A percentile compares a stretch with the other conserved stretches of the same genome.
Evolutionary conservation across 2,888 invertebrate genomes (phyloP).

Genomic region (Catocala nupta): DNA sequence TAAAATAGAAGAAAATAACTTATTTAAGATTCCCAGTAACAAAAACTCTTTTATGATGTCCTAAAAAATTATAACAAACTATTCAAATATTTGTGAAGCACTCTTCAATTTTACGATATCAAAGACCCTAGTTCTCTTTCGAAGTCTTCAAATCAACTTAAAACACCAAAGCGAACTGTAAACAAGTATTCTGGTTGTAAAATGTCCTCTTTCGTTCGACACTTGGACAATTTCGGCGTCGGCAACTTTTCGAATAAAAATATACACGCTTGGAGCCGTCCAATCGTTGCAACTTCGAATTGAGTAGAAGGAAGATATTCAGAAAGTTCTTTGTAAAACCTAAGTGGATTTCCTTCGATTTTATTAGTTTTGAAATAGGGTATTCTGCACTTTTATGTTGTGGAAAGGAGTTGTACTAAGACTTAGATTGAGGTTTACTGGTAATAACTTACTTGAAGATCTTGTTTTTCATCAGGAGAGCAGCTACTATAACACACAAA

Average conservation of each 20-base stretch:
- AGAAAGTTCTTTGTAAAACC: constrained; percentile 42
- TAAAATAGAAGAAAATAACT: too few species aligned
- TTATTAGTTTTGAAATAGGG: constrained; percentile 34
- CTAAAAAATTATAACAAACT: too few species aligned
- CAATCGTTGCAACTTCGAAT: constrained; percentile 47
- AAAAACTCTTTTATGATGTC: too few species aligned
- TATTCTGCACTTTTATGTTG: constrained; percentile 26
- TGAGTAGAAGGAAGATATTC: constrained; percentile 40
- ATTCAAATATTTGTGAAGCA: not conserved
- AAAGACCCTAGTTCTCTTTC: not conserved
- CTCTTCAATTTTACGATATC: not conserved
- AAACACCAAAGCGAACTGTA: constrained; percentile 16
- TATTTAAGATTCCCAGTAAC: too few species aligned
- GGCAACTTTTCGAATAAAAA: constrained; percentile 51
- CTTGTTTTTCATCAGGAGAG: too few species aligned
- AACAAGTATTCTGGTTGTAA: constrained; percentile 27
- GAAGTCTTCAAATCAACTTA: not conserved
- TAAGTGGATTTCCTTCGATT: constrained; percentile 35
- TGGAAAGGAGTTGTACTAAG: not conserved
- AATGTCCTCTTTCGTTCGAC: constrained; percentile 19
- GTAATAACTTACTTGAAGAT: too few species aligned
- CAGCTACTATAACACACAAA: too few species aligned
- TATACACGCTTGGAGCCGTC: constrained; percentile 43
- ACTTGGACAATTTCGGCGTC: constrained; percentile 45
- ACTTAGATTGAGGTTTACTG: too few species aligned